Base-by-base conservation (phyloP, 2,113 vertebrate species). In the Triplophysa rosa region DNA sequence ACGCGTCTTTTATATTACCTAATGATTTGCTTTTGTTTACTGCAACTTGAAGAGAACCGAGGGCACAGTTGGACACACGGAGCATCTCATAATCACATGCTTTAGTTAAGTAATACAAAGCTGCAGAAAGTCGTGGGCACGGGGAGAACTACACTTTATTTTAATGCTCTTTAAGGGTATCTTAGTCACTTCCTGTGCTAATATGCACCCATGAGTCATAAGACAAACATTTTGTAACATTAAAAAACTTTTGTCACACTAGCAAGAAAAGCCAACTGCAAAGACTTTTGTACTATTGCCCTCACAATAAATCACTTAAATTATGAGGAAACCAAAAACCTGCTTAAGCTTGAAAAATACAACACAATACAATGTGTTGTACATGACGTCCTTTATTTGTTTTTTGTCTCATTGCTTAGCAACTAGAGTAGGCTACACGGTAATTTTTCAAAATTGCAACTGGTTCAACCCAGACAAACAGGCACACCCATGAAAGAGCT, bases 401-500 rank as follows among this genome's bases (percentile, higher is more conserved):
- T n/a, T n/a, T n/a, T n/a, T n/a, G n/a, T n/a, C n/a, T n/a, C n/a
- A n/a, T n/a, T n/a, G n/a, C n/a, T n/a, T n/a, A n/a, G n/a, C n/a
- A n/a, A n/a, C n/a, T n/a, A n/a, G n/a, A 4, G n/a, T 42, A 56
- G 65, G 6, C 33, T 37, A 37, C 33, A 65, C 64, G 62, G 66
- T 47, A 12, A 40, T 61, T 63, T 42, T 26, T 8, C 78, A 69
- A 49, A 14, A 2, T 29, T 68, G 33, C 40, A 8, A 29, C 14
- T 73, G 33, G 33, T 42, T 16, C 63, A 75, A 29, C 9, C 40
- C 58, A 7, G 65, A 42, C 37, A 62, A 73, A 23, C 64, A n/a
- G 37, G 40, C 80, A 84, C 80, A 79, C 83, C 80, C 80, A 19
- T 45, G 19, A 74, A 21, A 64, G 13, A 37, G 19, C n/a, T 68